A percentile compares a stretch with the other conserved stretches of the same genome.
Conservation (phyloP, 2,113 vertebrate species). For the Muntiacus muntjak region DNA sequence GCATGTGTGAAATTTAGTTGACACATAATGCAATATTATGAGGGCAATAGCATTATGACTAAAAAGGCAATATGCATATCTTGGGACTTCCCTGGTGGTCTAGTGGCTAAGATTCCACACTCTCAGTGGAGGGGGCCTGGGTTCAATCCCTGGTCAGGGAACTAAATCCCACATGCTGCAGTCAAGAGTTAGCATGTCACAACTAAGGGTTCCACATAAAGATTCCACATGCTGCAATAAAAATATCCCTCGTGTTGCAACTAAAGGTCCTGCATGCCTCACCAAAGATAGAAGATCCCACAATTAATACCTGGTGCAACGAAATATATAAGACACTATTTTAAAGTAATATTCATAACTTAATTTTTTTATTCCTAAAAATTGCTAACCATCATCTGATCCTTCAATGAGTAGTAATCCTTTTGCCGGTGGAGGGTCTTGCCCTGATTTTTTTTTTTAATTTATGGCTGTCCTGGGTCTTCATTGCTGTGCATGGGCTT, state of each 20-base stretch:
- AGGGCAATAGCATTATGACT: background rate
- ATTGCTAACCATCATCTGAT: background rate
- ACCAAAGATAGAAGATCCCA: background rate
- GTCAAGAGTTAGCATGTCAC: background rate
- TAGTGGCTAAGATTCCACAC: background rate
- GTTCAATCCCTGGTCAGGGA: background rate
- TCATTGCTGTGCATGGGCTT: background rate
- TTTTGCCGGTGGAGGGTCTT: background rate
- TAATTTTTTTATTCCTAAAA: background rate
- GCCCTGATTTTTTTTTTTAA: background rate
- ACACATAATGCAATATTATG: background rate
- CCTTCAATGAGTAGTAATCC: background rate
- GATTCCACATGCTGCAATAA: background rate
- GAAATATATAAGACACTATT: background rate
- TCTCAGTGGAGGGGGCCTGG: accelerated
- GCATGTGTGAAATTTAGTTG: background rate
- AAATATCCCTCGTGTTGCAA: background rate
- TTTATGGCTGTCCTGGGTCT: background rate
- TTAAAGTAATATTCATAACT: background rate
- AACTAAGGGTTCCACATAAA: background rate
- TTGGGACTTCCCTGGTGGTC: background rate
- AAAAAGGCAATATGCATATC: background rate
- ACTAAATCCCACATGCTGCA: background rate
- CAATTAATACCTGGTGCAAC: background rate
- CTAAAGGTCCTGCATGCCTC: background rate